These are phyloP conservation scores for Phrynosoma blainvillii DNA, from an alignment of 2,113 vertebrate genomes.

Conservation along the genomic window DNA sequence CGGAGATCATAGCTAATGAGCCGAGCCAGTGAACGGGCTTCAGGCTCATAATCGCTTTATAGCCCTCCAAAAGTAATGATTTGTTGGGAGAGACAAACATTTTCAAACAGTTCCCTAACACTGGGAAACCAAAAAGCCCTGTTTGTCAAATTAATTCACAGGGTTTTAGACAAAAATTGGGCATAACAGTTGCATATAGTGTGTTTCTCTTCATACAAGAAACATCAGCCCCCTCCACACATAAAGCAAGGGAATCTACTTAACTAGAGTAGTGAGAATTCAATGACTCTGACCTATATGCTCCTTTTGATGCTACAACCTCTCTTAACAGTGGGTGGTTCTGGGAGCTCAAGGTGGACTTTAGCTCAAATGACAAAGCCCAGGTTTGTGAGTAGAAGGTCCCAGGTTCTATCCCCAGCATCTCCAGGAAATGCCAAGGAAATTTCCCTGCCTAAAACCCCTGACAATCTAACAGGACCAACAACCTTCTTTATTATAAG, in stretches of 20 bases:
- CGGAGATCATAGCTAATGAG: background rate
- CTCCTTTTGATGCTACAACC: background rate
- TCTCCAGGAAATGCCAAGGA: background rate
- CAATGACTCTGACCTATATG: background rate
- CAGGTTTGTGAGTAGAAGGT: background rate
- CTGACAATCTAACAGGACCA: background rate
- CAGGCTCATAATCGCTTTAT: background rate
- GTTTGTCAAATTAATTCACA: background rate
- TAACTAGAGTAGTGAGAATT: background rate
- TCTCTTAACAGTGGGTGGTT: no score
- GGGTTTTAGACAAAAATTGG: background rate
- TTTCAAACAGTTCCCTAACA: background rate
- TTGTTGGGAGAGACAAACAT: background rate
- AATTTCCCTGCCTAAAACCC: background rate
- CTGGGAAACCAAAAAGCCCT: background rate
- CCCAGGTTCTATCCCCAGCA: background rate
- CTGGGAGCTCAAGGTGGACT: background rate
- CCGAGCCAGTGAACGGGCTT: conserved; percentile 16
- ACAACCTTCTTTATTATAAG: background rate
- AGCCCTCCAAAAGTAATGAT: background rate
- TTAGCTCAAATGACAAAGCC: background rate
- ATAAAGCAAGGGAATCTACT: background rate
- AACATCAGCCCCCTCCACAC: no score
- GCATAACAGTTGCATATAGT: background rate
- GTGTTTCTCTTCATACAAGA: background rate